A percentile compares a stretch with the other conserved stretches of the same genome.
Evolutionary conservation across 53 echinoderm and acorn worm species (phyloP).

Genomic region (Luidia sarsii): DNA sequence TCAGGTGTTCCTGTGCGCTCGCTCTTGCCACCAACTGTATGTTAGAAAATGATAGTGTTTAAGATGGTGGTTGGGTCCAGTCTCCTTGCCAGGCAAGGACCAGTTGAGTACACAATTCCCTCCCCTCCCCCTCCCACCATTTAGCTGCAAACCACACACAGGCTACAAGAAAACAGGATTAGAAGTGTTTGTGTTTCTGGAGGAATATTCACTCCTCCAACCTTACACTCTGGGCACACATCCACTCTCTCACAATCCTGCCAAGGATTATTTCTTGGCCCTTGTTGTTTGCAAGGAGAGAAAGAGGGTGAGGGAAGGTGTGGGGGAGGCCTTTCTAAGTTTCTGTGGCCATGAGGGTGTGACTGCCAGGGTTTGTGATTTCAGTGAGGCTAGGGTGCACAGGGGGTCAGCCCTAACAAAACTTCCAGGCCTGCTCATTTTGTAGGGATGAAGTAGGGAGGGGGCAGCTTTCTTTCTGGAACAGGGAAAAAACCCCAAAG

Average conservation of each 20-base stretch:
- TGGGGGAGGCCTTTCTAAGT: constrained; percentile 14
- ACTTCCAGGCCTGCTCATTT: not conserved
- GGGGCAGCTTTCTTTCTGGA: too few relatives aligned
- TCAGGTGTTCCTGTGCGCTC: too few relatives aligned
- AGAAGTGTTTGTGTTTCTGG: constrained; percentile 25
- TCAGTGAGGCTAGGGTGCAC: constrained; percentile 9
- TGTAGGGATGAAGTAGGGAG: not conserved
- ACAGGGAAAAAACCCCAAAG: constrained; percentile 38
- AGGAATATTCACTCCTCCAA: not conserved
- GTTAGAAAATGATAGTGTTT: too few relatives aligned
- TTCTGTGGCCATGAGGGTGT: constrained; percentile 25
- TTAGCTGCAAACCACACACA: constrained; percentile 35
- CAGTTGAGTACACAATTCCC: constrained; percentile 8
- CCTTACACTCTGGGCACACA: too few relatives aligned
- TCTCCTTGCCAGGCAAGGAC: too few relatives aligned
- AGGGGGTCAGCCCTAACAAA: constrained; percentile 42
- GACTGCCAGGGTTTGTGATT: constrained; percentile 32
- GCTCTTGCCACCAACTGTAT: too few relatives aligned
- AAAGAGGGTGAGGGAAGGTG: too few relatives aligned
- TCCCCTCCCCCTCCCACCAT: not conserved
- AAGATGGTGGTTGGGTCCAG: too few relatives aligned
- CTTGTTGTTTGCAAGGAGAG: too few relatives aligned
- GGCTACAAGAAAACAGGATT: not conserved
- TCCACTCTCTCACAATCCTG: not conserved
- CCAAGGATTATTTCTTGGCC: constrained; percentile 3